Conservation (phyloP, 2,888 invertebrate genomes). For the Coleophora flavipennella region DNA sequence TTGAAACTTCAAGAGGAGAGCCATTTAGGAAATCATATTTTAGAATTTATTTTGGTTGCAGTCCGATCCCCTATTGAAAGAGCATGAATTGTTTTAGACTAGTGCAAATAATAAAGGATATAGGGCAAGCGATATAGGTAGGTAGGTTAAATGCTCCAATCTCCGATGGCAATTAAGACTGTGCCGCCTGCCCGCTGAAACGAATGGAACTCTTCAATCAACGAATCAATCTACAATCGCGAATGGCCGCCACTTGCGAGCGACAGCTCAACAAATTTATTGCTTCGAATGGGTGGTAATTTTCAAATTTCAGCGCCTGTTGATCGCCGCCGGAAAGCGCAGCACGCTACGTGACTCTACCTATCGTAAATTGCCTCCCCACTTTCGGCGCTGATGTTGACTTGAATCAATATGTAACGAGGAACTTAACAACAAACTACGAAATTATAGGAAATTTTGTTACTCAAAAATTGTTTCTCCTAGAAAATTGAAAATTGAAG, state of each 20-base stretch:
- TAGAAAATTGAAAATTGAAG: too few species aligned
- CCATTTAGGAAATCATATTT: too few species aligned
- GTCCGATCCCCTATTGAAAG: too few species aligned
- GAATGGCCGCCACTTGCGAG: slow-evolving; percentile 64
- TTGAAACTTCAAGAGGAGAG: too few species aligned
- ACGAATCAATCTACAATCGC: slow-evolving; percentile 70
- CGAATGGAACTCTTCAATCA: slow-evolving; percentile 71
- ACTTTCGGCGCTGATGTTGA: slow-evolving; percentile 20
- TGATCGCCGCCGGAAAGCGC: slow-evolving; percentile 38
- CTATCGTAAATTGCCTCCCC: slow-evolving; percentile 28
- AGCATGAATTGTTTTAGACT: too few species aligned
- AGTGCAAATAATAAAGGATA: too few species aligned
- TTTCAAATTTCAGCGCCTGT: slow-evolving; percentile 65
- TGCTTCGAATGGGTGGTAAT: slow-evolving; percentile 57
- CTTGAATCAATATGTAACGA: slow-evolving; percentile 5
- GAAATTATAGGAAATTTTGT: too few species aligned
- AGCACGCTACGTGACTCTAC: slow-evolving; percentile 17
- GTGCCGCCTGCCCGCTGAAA: slow-evolving; percentile 53
- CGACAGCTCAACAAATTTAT: slow-evolving; percentile 69
- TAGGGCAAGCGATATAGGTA: slow-evolving; percentile 29
- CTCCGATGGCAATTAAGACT: slow-evolving; percentile 67
- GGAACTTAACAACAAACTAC: not conserved
- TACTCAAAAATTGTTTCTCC: too few species aligned
- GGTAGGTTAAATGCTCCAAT: slow-evolving; percentile 53
- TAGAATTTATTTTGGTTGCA: too few species aligned